Conservation (phyloP, 2,888 invertebrate species). For the Micropterix aruncella region DNA sequence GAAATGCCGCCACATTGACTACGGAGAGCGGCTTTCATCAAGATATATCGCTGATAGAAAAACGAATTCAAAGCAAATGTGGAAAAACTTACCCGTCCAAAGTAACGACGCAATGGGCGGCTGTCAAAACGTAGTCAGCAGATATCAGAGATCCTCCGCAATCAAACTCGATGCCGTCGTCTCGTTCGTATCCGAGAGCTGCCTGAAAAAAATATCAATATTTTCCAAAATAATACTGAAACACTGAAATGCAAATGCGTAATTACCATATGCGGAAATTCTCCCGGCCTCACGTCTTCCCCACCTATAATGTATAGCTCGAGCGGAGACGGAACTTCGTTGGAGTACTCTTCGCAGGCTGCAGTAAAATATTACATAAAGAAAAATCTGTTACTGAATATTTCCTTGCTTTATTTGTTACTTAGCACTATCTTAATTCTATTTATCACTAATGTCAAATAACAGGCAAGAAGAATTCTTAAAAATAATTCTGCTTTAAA, state of each 20-base stretch:
- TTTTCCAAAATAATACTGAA: slow-evolving; percentile 3
- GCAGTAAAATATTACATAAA: neutral
- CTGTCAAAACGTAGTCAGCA: slow-evolving; percentile 5
- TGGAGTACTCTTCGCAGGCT: neutral
- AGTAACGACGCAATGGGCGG: slow-evolving; percentile 6
- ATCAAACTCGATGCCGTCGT: slow-evolving; percentile 2
- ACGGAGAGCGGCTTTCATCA: no score
- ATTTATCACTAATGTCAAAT: neutral
- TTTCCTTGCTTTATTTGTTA: neutral
- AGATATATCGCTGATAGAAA: no score
- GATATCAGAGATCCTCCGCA: slow-evolving; percentile 9
- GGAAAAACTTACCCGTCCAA: slow-evolving; percentile 2
- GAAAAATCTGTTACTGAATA: neutral
- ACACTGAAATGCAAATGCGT: no score
- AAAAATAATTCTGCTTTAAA: no score
- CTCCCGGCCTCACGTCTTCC: neutral
- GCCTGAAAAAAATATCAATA: neutral
- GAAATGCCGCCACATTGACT: no score
- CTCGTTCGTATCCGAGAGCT: neutral
- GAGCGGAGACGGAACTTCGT: neutral
- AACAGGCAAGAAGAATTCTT: no score
- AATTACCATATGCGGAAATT: slow-evolving; percentile 9
- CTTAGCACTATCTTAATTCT: neutral
- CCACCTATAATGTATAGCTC: neutral
- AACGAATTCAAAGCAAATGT: no score